phyloP scores from a whole-genome alignment of 2,888 invertebrate genomes.

The Eilema depressum region DNA sequence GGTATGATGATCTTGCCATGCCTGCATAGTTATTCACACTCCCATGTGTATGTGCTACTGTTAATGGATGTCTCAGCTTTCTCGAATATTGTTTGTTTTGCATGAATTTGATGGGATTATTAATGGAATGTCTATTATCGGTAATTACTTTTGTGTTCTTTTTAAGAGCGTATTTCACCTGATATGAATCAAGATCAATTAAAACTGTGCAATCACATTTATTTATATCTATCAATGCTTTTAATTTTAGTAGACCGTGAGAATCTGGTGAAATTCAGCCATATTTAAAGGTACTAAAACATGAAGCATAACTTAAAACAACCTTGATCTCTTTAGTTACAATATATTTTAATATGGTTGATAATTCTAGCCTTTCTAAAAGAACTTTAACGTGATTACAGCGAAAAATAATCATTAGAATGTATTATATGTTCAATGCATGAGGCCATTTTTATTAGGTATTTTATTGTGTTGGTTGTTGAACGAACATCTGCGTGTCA shows the following conservation, averaged over 20 bases:
- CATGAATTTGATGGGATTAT: constrained; percentile 3
- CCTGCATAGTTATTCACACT: constrained; percentile 60
- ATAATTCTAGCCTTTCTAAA: not conserved
- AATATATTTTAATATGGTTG: not conserved
- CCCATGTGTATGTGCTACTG: constrained; percentile 34
- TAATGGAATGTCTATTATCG: constrained; percentile 16
- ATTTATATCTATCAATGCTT: too few relatives aligned
- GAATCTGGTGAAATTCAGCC: not conserved
- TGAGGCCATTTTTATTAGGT: constrained; percentile 75
- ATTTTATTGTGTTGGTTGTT: constrained; percentile 77
- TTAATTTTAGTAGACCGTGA: constrained; percentile 1
- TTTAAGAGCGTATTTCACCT: not conserved
- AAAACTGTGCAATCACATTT: not conserved
- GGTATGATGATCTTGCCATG: constrained; percentile 61
- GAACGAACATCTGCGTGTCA: constrained; percentile 86
- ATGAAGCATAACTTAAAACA: not conserved
- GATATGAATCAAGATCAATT: not conserved
- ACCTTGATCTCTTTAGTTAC: not conserved
- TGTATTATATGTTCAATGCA: constrained; percentile 54
- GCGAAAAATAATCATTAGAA: constrained; percentile 19
- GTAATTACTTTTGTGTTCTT: constrained; percentile 3
- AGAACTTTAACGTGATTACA: constrained; percentile 24
- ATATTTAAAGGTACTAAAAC: not conserved
- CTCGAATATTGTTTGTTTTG: constrained; percentile 45
- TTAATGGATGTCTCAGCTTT: constrained; percentile 70